Percentiles rank a stretch among this genome's conserved stretches.
Evolutionary conservation across 2,113 vertebrate species (phyloP).

Genomic region (Marcusenius ussheri): DNA sequence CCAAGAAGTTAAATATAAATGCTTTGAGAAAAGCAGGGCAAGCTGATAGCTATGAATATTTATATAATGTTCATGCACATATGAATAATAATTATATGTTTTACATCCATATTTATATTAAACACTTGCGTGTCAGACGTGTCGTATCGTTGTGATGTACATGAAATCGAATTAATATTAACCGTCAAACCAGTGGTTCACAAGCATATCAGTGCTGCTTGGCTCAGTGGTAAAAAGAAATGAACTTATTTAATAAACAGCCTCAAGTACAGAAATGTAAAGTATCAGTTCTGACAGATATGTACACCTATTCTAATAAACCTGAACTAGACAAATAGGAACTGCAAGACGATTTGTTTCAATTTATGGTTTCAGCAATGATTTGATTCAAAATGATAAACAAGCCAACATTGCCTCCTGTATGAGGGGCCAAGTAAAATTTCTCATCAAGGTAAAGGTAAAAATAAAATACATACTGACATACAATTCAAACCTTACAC

Average conservation of each 20-base stretch:
- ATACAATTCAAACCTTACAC: not conserved
- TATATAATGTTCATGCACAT: not conserved
- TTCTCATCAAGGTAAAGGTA: not conserved
- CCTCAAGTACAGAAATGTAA: not conserved
- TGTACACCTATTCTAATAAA: not conserved
- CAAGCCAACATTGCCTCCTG: not conserved
- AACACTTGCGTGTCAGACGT: not conserved
- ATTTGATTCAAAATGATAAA: not conserved
- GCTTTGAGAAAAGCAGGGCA: slow-evolving; percentile 55
- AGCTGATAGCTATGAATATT: not conserved
- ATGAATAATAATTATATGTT: not conserved
- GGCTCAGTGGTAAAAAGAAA: not conserved
- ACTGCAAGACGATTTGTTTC: not conserved
- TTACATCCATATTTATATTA: not conserved
- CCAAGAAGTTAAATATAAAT: slow-evolving; percentile 69
- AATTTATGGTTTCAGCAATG: not conserved
- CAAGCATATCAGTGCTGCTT: not conserved
- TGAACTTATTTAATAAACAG: not conserved
- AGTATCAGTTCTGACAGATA: not conserved
- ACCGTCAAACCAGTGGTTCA: not conserved
- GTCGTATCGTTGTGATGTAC: not conserved
- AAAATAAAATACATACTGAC: not conserved
- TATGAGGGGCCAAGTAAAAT: not conserved
- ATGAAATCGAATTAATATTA: not conserved
- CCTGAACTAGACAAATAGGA: not conserved